These are phyloP conservation scores for Acrocephalus kingi DNA, from an alignment of 2,113 vertebrate species.

Conservation along the genomic window DNA sequence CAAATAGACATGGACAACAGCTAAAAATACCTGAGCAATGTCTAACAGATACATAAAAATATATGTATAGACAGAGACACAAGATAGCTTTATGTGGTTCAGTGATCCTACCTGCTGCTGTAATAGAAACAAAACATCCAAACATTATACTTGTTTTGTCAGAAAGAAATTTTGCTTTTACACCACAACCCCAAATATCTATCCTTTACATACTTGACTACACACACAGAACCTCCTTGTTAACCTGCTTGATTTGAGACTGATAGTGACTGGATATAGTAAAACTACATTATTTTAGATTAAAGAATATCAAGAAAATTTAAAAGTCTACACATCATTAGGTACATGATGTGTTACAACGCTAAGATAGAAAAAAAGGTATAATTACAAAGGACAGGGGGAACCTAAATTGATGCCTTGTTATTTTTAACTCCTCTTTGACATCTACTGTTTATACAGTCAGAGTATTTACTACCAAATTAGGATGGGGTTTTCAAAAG, in stretches of 20 bases:
- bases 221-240: neutral
- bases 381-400: neutral
- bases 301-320: neutral
- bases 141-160: neutral
- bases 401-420: neutral
- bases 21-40: neutral
- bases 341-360: neutral
- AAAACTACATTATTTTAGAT: neutral
- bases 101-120: neutral
- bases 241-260: neutral
- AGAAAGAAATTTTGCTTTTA: neutral
- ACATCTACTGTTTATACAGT: neutral
- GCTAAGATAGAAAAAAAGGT: neutral
- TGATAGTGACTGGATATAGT: neutral
- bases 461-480: constrained; percentile 25
- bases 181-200: neutral
- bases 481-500: constrained; percentile 18
- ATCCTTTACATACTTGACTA: neutral
- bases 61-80: neutral
- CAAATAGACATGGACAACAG: neutral
- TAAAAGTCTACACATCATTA: neutral
- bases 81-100: neutral
- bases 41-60: neutral
- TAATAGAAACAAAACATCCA: neutral
- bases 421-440: neutral